These are phyloP conservation scores for Gulo gulo DNA, from an alignment of 2,113 vertebrate species.

Conservation along the genomic window DNA sequence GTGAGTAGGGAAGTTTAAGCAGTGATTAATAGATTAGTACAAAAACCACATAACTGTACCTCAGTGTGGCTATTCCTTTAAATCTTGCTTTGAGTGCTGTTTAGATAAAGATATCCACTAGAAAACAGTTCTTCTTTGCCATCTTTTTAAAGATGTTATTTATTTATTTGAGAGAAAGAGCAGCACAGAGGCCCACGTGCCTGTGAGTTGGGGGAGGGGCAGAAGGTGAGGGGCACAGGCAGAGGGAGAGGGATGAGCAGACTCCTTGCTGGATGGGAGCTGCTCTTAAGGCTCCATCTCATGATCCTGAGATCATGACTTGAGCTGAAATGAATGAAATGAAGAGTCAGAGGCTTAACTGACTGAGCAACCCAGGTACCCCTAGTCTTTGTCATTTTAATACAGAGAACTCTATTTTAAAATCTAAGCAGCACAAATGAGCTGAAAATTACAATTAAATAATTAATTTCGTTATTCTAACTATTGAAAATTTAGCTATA, in stretches of 20 bases:
- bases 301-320: neutral
- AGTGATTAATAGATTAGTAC: neutral
- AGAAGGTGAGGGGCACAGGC: neutral
- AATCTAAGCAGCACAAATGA: neutral
- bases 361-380: neutral
- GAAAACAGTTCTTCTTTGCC: neutral
- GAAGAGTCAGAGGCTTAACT: neutral
- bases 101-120: neutral
- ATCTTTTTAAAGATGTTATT: neutral
- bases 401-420: neutral
- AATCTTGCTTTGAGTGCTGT: neutral
- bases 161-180: neutral
- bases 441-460: constrained; percentile 7
- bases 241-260: neutral
- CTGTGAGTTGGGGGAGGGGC: neutral
- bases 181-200: neutral
- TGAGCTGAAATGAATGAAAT: neutral
- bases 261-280: neutral
- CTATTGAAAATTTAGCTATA: neutral
- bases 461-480: neutral
- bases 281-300: neutral
- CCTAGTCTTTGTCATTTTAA: neutral
- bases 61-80: neutral
- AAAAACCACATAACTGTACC: neutral
- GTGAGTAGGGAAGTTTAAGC: neutral